Conservation (phyloP, 2,888 invertebrate genomes). For the Drosophila dives region DNA sequence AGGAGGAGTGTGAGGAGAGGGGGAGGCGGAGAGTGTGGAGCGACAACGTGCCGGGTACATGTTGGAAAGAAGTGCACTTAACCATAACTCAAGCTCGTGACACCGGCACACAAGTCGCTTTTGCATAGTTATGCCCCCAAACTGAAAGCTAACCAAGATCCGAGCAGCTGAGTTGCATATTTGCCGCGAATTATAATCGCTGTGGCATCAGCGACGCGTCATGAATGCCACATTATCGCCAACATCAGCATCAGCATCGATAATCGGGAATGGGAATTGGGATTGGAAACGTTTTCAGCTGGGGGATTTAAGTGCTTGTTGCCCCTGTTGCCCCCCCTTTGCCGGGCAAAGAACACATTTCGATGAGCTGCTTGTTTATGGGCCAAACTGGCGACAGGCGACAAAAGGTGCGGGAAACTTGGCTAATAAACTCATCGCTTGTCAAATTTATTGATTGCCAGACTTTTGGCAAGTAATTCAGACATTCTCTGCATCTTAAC, state of each 20-base stretch:
- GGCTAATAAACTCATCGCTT: conserved; percentile 74
- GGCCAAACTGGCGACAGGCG: conserved; percentile 23
- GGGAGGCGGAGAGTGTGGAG: not conserved
- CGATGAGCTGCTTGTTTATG: conserved; percentile 58
- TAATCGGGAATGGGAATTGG: conserved; percentile 23
- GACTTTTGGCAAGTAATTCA: conserved; percentile 18
- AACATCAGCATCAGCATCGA: conserved; percentile 43
- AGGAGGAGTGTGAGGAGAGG: not conserved
- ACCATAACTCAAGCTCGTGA: conserved; percentile 72
- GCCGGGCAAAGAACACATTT: conserved; percentile 2
- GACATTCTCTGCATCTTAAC: not conserved
- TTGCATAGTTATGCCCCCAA: conserved; percentile 66
- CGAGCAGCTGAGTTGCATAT: conserved; percentile 51
- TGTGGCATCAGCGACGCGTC: conserved; percentile 42
- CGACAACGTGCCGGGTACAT: conserved; percentile 6
- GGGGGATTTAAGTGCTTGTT: conserved; percentile 63
- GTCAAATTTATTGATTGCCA: conserved; percentile 54
- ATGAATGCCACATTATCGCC: conserved; percentile 46
- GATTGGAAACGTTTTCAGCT: conserved; percentile 30
- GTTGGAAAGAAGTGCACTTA: conserved; percentile 74
- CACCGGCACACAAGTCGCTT: conserved; percentile 58
- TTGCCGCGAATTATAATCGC: conserved; percentile 46
- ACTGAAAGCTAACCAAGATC: conserved; percentile 14
- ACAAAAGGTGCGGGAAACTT: not conserved
- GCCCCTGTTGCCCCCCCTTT: conserved; percentile 24